These are phyloP conservation scores for Alca torda DNA, from an alignment of 2,797 vertebrate species.

Conservation along the genomic window DNA sequence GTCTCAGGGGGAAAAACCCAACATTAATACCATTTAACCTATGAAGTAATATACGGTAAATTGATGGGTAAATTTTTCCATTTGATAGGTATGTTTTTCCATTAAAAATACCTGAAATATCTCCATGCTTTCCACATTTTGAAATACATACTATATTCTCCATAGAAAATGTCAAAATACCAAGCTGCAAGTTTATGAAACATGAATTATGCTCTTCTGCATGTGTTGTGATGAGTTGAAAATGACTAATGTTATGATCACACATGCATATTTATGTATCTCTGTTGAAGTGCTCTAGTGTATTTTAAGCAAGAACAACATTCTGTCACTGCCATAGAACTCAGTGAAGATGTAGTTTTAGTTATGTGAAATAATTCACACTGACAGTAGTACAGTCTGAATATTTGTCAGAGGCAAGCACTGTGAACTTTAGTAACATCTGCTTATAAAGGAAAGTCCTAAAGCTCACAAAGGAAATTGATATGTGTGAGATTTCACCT, in stretches of 20 bases:
- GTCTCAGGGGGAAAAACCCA: not conserved
- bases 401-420: not conserved
- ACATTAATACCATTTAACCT: not conserved
- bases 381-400: not conserved
- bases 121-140: not conserved
- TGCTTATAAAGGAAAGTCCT: not conserved
- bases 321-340: not conserved
- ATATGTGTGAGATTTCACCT: not conserved
- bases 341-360: not conserved
- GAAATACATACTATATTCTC: not conserved
- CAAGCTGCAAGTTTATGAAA: not conserved
- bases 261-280: not conserved
- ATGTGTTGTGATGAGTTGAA: not conserved
- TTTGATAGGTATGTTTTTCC: not conserved
- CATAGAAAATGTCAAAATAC: not conserved
- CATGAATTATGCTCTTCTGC: not conserved
- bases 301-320: not conserved
- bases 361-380: not conserved
- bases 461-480: not conserved
- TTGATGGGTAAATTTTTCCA: not conserved
- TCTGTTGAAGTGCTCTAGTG: not conserved
- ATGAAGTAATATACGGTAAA: not conserved
- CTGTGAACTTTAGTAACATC: not conserved
- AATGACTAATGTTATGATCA: not conserved
- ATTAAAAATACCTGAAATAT: not conserved